Base-by-base conservation (phyloP, 2,888 invertebrate genomes). In the Horisme vitalbata region DNA sequence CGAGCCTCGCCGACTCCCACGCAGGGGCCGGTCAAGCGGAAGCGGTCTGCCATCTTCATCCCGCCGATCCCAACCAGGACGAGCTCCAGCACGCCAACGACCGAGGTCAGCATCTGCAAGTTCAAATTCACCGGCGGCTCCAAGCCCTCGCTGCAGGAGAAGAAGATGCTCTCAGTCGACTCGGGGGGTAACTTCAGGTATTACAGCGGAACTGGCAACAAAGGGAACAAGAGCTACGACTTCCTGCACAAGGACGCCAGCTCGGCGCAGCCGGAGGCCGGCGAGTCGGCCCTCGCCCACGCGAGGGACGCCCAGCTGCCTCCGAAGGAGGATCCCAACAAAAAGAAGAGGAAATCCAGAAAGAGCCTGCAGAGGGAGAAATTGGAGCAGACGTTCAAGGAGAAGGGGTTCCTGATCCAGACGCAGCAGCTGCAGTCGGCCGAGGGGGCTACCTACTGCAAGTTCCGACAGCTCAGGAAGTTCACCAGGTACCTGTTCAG, bases 101-200 rank as follows among this genome's bases (percentile, higher is more conserved):
- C 95, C 0, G 95, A 96, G 79, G 97, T 96, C 27, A 95, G 95
- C 76, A 97, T 97, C 68, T 97, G 97, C 75, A 97, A 97, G 78
- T 97, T 97, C 71, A 97, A 97, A 75, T 97, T 97, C 73, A 97
- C 96, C 0, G 97, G 97, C 0, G 97, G 97, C 0, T 95, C 96
- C 0, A 96, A 96, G 57, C 97, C 97, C 0, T 94, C 94, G 45
- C 73, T 97, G 33, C 96, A 97, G 72, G 97, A 97, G 69, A 97
- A 97, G 82, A 97, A 97, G 78, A 96, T 96, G 93, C 90, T 97
- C 0, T 96, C 96, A 0, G 96, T 97, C 0, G 97, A 97, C 74
- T 94, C 96, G 0, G 96, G 96, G 1, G 97, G 97, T 0, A 96
- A 96, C 68, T 96, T 97, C 59, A 88, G 95, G 14, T 97, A 96